Conservation (phyloP, 2,888 invertebrate species). For the Pachycephus smyrnensis region DNA sequence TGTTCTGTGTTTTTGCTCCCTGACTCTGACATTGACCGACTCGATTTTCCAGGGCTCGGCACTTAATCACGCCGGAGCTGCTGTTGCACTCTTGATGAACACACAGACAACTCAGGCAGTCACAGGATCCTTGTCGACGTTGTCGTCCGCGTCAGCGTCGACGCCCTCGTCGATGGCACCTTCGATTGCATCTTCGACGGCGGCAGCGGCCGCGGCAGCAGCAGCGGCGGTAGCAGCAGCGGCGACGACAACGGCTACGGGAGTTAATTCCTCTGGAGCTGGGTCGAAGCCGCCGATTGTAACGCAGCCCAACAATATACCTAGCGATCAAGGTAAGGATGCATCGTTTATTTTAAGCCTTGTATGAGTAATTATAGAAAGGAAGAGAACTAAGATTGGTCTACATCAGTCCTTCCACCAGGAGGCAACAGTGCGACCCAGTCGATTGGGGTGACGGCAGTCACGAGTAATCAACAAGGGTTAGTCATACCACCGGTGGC, state of each 20-base stretch:
- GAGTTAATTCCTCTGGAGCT: constrained; percentile 55
- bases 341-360: not conserved
- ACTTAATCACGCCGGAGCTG: constrained; percentile 61
- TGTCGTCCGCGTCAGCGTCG: constrained; percentile 21
- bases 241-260: constrained; percentile 41
- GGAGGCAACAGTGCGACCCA: constrained; percentile 70
- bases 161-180: constrained; percentile 11
- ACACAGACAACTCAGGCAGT: constrained; percentile 47
- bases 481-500: constrained; percentile 62
- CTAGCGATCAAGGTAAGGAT: constrained; percentile 60
- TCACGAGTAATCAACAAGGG: constrained; percentile 58
- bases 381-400: not conserved
- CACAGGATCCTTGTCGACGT: constrained; percentile 28
- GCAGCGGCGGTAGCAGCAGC: constrained; percentile 26
- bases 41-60: constrained; percentile 41
- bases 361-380: not conserved
- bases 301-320: constrained; percentile 58
- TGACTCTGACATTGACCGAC: not conserved
- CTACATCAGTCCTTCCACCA: constrained; percentile 20
- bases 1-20: not conserved
- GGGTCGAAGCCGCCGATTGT: constrained; percentile 52
- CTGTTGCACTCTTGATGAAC: constrained; percentile 53
- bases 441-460: constrained; percentile 69
- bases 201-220: constrained; percentile 34
- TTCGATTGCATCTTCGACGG: not conserved